Percentiles rank a stretch among this genome's conserved stretches.
Conservation (phyloP, 2,888 invertebrate genomes). For the Beris chalybata region DNA sequence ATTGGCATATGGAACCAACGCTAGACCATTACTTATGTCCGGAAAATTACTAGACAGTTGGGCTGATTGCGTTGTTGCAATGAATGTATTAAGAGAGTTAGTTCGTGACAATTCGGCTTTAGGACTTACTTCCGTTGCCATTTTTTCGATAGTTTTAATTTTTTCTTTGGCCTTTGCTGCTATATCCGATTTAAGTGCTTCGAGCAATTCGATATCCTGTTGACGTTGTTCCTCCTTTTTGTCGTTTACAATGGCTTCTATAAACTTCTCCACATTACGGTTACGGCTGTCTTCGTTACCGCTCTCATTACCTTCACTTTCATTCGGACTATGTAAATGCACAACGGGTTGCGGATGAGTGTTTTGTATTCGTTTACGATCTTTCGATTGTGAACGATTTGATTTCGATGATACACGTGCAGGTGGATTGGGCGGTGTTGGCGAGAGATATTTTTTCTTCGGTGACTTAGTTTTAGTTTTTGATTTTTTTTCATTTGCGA, state of each 20-base stretch:
- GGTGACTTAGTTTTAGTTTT: slow-evolving; percentile 47
- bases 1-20: slow-evolving; percentile 41
- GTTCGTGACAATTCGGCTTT: slow-evolving; percentile 33
- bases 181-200: slow-evolving; percentile 65
- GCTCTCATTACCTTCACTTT: slow-evolving; percentile 60
- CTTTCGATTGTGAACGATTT: slow-evolving; percentile 36
- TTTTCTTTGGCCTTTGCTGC: slow-evolving; percentile 73
- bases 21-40: slow-evolving; percentile 29
- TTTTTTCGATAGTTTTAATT: slow-evolving; percentile 60
- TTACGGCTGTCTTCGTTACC: slow-evolving; percentile 42
- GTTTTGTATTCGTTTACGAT: slow-evolving; percentile 37
- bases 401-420: slow-evolving; percentile 29
- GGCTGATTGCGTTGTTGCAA: slow-evolving; percentile 51
- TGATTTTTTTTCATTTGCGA: slow-evolving; percentile 61
- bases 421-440: slow-evolving; percentile 20
- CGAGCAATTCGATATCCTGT: slow-evolving; percentile 69
- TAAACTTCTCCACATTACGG: slow-evolving; percentile 58
- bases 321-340: slow-evolving; percentile 63
- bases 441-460: slow-evolving; percentile 6
- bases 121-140: slow-evolving; percentile 46
- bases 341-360: slow-evolving; percentile 57
- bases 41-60: slow-evolving; percentile 40
- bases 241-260: slow-evolving; percentile 60
- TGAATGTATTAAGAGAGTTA: slow-evolving; percentile 56
- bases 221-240: slow-evolving; percentile 65